Base-by-base conservation (phyloP, 2,113 vertebrate genomes). In the Suricata suricatta region DNA sequence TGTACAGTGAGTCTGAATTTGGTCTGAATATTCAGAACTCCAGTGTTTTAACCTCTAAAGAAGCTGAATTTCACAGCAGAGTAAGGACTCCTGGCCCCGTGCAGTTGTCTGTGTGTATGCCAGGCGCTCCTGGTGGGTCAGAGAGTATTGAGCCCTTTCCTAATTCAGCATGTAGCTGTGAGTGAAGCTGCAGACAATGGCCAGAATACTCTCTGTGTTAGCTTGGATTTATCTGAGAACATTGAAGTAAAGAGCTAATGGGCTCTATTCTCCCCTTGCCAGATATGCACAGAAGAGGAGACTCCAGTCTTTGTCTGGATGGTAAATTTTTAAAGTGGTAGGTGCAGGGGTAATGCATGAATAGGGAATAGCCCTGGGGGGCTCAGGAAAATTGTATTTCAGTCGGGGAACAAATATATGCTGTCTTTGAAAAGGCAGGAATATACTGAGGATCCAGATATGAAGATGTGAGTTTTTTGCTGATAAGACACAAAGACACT, bases 141-240 rank as follows among this genome's bases (percentile, higher is more conserved):
- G 25, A 84, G 52, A 79, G 3, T 66, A 31, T 33, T 83, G 95
- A 79, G 38, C 52, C 33, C 89, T 93, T 96, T 90, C 29, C 63
- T 90, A 41, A 31, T 79, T 93, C 68, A 89, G 92, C 29, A 23
- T 52, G 47, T 74, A 77, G 63, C 93, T 79, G 31, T 33, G 50
- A 90, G 64, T 52, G 63, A 86, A 87, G 66, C 68, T 33, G 19
- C 83, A 97, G 87, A 96, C 79, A 90, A 72, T 89, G 68, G 54
- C 44, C 27, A 63, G 80, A 72, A 71, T 35, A 31, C 33, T 88
- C 84, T 96, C 90, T 87, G 92, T 80, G 79, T 64, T 50, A 41
- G 15, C 50, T 74, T 91, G 93, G 89, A 69, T 74, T 64, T 93
- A 47, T 95, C 77, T 29, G n/a, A 72, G 93, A 87, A 79, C 83